A percentile compares a stretch with the other conserved stretches of the same genome.
phyloP scores from a whole-genome alignment of 1,140 invertebrate genomes.

The Bombus confusus region DNA sequence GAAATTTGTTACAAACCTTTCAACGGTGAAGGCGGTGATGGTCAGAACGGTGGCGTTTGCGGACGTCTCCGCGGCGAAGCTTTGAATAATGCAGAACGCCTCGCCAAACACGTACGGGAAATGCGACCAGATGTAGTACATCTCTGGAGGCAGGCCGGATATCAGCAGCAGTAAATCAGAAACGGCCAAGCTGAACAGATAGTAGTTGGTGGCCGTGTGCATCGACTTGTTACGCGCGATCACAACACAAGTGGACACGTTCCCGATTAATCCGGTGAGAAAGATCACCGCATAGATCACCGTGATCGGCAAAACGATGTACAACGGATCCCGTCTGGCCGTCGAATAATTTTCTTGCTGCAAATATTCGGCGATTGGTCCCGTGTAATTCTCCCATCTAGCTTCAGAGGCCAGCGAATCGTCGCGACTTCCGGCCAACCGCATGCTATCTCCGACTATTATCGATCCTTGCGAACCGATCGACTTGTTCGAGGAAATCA shows the following conservation, averaged over 20 bases:
- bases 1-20: slow-evolving; percentile 79
- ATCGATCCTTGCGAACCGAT: background rate
- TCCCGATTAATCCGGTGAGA: slow-evolving; percentile 93
- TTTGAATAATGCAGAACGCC: slow-evolving; percentile 92
- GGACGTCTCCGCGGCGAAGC: slow-evolving; percentile 93
- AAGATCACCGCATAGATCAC: slow-evolving; percentile 93
- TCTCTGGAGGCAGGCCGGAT: slow-evolving; percentile 91
- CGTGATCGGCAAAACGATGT: slow-evolving; percentile 90
- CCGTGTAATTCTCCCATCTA: slow-evolving; percentile 70
- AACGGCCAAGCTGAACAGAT: slow-evolving; percentile 95
- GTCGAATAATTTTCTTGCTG: slow-evolving; percentile 60
- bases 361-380: slow-evolving; percentile 33
- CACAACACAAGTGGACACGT: slow-evolving; percentile 95
- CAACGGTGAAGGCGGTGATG: slow-evolving; percentile 96
- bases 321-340: slow-evolving; percentile 85
- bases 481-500: background rate
- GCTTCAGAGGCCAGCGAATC: background rate
- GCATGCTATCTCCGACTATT: too few species aligned
- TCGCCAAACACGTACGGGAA: slow-evolving; percentile 95
- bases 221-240: slow-evolving; percentile 94
- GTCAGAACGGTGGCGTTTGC: slow-evolving; percentile 96
- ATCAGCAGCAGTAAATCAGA: slow-evolving; percentile 95
- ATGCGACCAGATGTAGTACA: slow-evolving; percentile 93
- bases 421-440: background rate
- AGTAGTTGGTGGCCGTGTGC: slow-evolving; percentile 96